Percentiles rank a stretch among this genome's conserved stretches.
Evolutionary conservation across 2,797 vertebrate genomes (phyloP).

Genomic region (Pelochelys cantorii): DNA sequence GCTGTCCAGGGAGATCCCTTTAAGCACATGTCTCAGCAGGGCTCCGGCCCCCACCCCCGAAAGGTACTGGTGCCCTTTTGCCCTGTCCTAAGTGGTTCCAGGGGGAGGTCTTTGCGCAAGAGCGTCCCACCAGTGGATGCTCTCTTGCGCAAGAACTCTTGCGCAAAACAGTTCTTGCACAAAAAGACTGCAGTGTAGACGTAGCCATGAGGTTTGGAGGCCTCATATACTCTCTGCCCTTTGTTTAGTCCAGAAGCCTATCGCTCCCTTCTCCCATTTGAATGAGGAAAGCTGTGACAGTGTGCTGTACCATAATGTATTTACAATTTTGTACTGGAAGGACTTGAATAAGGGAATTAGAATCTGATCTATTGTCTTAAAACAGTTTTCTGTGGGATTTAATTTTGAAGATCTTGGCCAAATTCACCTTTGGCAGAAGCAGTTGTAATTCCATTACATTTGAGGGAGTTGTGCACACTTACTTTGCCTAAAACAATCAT

Average conservation of each 20-base stretch:
- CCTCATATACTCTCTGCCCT: not conserved
- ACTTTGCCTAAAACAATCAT: not conserved
- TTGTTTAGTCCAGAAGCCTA: not conserved
- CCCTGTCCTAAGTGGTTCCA: too few relatives aligned
- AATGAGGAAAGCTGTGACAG: not conserved
- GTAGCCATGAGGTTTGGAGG: not conserved
- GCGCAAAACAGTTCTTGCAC: too few relatives aligned
- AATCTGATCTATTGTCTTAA: not conserved
- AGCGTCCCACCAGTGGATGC: too few relatives aligned
- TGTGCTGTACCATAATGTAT: not conserved
- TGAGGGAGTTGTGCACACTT: not conserved
- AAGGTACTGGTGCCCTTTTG: too few relatives aligned
- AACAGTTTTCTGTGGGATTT: conserved; percentile 20
- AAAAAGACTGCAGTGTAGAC: too few relatives aligned
- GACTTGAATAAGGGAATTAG: not conserved
- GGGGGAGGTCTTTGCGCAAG: too few relatives aligned
- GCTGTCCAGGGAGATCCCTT: too few relatives aligned
- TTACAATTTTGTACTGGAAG: not conserved
- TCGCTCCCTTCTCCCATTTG: not conserved
- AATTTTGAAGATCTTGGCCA: not conserved
- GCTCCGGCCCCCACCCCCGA: too few relatives aligned
- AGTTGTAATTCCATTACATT: not conserved
- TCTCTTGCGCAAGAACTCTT: too few relatives aligned
- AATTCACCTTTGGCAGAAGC: conserved; percentile 10
- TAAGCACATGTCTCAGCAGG: too few relatives aligned